Evolutionary conservation across 2,888 invertebrate genomes (phyloP).

Genomic region (Netelia virgata): DNA sequence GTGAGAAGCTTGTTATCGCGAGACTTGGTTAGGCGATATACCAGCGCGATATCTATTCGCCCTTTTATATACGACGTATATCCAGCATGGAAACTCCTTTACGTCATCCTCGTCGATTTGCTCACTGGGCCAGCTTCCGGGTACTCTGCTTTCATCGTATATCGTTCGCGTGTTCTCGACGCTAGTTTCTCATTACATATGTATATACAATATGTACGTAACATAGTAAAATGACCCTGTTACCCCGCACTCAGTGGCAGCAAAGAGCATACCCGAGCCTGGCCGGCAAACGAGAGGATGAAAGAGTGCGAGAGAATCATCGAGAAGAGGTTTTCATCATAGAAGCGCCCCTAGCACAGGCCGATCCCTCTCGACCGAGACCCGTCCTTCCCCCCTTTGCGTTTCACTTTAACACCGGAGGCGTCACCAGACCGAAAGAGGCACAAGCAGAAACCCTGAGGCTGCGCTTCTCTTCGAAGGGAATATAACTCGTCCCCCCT

Average conservation of each 20-base stretch:
- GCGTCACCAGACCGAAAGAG: slow-evolving; percentile 13
- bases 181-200: background rate
- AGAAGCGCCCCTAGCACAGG: background rate
- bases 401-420: slow-evolving; percentile 10
- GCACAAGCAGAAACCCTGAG: background rate
- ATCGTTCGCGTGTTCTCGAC: background rate
- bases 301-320: slow-evolving; percentile 7
- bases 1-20: background rate
- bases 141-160: background rate
- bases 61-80: slow-evolving; percentile 6
- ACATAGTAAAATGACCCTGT: slow-evolving; percentile 17
- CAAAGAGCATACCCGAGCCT: background rate
- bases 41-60: background rate
- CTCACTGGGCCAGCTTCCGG: background rate
- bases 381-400: background rate
- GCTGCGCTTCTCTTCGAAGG: background rate
- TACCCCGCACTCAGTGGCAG: slow-evolving; percentile 2
- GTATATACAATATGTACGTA: background rate
- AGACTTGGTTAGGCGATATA: background rate
- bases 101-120: background rate
- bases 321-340: slow-evolving; percentile 24
- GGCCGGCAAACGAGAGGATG: background rate
- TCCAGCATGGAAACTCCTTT: slow-evolving; percentile 7
- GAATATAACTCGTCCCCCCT: background rate
- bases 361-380: background rate